Evolutionary conservation across 1,140 invertebrate species (phyloP).

Genomic region (Drepana arcuata): DNA sequence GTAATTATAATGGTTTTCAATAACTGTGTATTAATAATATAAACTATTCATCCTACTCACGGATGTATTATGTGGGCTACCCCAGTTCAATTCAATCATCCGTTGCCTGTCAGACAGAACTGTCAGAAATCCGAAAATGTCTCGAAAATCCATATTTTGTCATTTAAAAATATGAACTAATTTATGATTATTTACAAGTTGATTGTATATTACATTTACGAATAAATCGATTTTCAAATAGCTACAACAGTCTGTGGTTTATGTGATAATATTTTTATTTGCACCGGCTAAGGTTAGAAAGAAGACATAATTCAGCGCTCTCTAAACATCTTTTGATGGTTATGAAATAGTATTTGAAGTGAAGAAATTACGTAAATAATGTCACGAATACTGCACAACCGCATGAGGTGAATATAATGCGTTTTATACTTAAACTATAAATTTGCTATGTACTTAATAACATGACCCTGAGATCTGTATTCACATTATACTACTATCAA

Average conservation of each 20-base stretch:
- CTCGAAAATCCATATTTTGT: conserved; percentile 38
- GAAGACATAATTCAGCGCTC: too few species aligned
- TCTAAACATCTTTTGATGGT: conserved; percentile 27
- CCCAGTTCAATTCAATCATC: too few species aligned
- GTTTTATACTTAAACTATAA: too few species aligned
- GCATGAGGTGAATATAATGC: conserved; percentile 48
- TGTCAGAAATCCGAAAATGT: too few species aligned
- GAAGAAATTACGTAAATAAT: conserved; percentile 38
- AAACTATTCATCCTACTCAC: too few species aligned
- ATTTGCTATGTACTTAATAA: too few species aligned
- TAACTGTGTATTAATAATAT: too few species aligned
- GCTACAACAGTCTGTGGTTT: conserved; percentile 20
- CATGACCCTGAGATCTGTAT: too few species aligned
- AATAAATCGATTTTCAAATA: conserved; percentile 31
- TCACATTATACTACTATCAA: too few species aligned
- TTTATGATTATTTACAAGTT: conserved; percentile 53
- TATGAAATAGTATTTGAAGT: conserved; percentile 29
- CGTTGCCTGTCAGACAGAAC: too few species aligned
- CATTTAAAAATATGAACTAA: conserved; percentile 62
- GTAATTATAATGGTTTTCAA: too few species aligned
- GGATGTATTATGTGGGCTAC: too few species aligned
- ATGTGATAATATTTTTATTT: conserved; percentile 27
- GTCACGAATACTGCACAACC: conserved; percentile 63
- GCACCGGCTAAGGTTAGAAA: conserved; percentile 58
- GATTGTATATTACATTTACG: conserved; percentile 57